These are phyloP conservation scores for Tauraco erythrolophus DNA, from an alignment of 2,113 vertebrate genomes.

Conservation along the genomic window DNA sequence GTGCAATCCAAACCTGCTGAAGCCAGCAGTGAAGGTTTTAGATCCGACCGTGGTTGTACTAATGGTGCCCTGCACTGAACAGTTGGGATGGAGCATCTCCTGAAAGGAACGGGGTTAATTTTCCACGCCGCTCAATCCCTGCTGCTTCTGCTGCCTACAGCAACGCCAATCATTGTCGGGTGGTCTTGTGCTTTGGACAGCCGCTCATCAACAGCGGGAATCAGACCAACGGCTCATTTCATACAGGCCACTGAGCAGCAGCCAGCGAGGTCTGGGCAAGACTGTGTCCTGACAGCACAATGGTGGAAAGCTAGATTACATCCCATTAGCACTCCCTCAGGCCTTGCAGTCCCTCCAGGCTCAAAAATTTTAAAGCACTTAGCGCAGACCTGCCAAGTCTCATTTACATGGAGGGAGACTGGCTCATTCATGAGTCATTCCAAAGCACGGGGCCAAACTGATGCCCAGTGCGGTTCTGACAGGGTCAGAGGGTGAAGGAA, in stretches of 20 bases:
- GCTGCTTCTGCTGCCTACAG: neutral
- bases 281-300: neutral
- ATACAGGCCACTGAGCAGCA: slow-evolving; percentile 54
- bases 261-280: neutral
- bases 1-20: neutral
- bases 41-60: rapidly evolving
- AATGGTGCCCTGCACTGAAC: neutral
- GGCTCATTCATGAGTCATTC: slow-evolving; percentile 45
- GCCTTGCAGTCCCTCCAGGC: neutral
- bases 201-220: neutral
- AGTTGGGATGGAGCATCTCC: neutral
- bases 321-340: neutral
- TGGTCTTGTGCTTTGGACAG: neutral
- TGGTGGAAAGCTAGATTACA: neutral
- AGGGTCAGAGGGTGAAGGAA: slow-evolving; percentile 36
- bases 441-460: slow-evolving; percentile 11
- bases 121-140: neutral
- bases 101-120: neutral
- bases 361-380: slow-evolving; percentile 35
- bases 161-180: neutral
- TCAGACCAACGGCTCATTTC: slow-evolving; percentile 24
- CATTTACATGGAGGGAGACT: slow-evolving; percentile 10
- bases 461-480: slow-evolving; percentile 37
- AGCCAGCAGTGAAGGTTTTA: neutral
- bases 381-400: slow-evolving; percentile 37